phyloP scores from a whole-genome alignment of 2,888 invertebrate genomes.

The Thelaira solivaga region DNA sequence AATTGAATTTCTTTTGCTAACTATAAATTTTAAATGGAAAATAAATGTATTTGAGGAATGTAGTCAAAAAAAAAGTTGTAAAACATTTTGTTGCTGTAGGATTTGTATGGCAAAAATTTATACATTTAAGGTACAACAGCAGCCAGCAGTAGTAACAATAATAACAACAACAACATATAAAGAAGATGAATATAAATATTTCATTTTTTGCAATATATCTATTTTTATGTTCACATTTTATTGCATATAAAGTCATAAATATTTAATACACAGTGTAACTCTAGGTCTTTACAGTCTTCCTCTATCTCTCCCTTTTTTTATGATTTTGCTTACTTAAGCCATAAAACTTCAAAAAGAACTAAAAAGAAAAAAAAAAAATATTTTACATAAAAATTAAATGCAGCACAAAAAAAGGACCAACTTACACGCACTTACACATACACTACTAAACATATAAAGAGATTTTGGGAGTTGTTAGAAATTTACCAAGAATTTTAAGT shows the following conservation, averaged over 20 bases:
- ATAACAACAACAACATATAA: neutral
- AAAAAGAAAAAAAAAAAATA: constrained; percentile 11
- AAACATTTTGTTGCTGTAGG: neutral
- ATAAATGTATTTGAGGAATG: neutral
- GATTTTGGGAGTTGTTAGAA: constrained; percentile 8
- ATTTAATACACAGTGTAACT: constrained; percentile 15
- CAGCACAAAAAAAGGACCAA: neutral
- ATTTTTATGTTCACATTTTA: constrained; percentile 62
- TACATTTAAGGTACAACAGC: constrained; percentile 32
- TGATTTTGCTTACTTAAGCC: neutral
- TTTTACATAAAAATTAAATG: constrained; percentile 11
- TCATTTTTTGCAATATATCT: constrained; percentile 58
- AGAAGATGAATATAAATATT: constrained; percentile 55
- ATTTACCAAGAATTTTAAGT: neutral
- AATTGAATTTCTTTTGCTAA: neutral
- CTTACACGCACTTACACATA: neutral
- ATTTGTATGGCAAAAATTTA: constrained; percentile 42
- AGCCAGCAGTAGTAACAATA: neutral
- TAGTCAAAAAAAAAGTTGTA: neutral
- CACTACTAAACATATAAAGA: constrained; percentile 24
- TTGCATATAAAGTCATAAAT: constrained; percentile 60
- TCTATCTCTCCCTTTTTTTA: neutral
- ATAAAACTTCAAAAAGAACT: neutral
- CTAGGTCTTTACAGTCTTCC: neutral
- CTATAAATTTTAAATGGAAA: constrained; percentile 25